Evolutionary conservation across 2,113 vertebrate genomes (phyloP).

Genomic region (Echinops telfairi): DNA sequence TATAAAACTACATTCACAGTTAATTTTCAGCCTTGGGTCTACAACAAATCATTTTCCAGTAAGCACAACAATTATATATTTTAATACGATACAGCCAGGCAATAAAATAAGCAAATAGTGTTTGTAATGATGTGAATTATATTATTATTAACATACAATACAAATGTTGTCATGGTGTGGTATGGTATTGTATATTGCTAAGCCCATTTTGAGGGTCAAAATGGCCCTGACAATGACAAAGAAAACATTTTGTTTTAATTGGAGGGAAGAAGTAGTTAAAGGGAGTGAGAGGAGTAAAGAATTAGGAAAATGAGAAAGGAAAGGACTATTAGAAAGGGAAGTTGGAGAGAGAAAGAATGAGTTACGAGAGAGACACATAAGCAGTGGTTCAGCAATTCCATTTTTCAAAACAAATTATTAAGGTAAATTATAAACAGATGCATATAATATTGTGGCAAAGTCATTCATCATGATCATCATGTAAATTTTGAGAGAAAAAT

Average conservation of each 20-base stretch:
- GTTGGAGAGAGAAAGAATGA: background rate
- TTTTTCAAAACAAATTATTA: background rate
- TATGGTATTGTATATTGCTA: background rate
- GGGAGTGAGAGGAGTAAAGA: background rate
- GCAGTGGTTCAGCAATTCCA: background rate
- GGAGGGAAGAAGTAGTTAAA: background rate
- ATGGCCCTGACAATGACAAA: no score
- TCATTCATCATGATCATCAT: background rate
- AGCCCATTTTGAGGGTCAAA: background rate
- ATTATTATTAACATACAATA: background rate
- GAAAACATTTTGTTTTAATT: no score
- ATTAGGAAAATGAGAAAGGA: no score
- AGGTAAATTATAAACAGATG: background rate
- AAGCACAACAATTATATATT: constrained; percentile 15
- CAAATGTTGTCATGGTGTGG: background rate
- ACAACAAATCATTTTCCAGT: background rate
- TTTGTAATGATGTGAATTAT: background rate
- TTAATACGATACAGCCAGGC: background rate
- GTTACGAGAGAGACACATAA: background rate
- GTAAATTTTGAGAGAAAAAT: constrained; percentile 2
- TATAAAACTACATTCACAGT: background rate
- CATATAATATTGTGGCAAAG: background rate
- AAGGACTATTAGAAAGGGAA: no score
- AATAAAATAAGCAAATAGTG: background rate
- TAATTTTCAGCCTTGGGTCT: background rate